Conservation (phyloP, 2,888 invertebrate species). For the Barypeithes pellucidus region DNA sequence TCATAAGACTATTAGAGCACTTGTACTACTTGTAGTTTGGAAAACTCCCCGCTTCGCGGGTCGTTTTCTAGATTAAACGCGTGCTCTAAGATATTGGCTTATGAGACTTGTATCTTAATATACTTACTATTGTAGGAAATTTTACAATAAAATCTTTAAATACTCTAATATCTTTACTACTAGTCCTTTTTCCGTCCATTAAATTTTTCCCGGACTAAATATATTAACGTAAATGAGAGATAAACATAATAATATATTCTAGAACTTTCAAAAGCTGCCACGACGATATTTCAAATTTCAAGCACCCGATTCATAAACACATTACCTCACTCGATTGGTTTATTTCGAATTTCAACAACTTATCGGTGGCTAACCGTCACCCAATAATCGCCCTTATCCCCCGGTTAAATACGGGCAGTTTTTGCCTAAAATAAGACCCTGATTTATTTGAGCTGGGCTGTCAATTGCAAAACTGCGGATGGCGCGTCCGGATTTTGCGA, state of each 20-base stretch:
- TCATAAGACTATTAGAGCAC: too few species aligned
- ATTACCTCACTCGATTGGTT: constrained; percentile 44
- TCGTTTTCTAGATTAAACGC: too few species aligned
- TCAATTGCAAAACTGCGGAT: constrained; percentile 51
- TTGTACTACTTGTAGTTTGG: too few species aligned
- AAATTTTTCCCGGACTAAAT: too few species aligned
- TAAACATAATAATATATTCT: background rate
- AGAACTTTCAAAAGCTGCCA: background rate
- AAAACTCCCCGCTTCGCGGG: too few species aligned
- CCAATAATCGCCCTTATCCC: constrained; percentile 24
- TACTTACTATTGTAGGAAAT: too few species aligned
- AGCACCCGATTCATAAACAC: constrained; percentile 38
- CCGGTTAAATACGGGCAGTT: constrained; percentile 31
- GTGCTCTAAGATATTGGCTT: too few species aligned
- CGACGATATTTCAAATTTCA: constrained; percentile 36
- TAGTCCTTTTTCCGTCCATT: too few species aligned
- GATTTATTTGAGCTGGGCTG: constrained; percentile 49
- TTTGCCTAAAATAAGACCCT: constrained; percentile 28
- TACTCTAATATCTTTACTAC: too few species aligned
- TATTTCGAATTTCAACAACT: constrained; percentile 49
- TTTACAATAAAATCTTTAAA: too few species aligned
- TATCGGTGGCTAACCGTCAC: constrained; percentile 25
- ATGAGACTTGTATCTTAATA: too few species aligned
- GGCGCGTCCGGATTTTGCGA: constrained; percentile 45
- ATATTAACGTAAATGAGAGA: background rate